Conservation (phyloP, 2,113 vertebrate genomes). For the Alosa alosa region DNA sequence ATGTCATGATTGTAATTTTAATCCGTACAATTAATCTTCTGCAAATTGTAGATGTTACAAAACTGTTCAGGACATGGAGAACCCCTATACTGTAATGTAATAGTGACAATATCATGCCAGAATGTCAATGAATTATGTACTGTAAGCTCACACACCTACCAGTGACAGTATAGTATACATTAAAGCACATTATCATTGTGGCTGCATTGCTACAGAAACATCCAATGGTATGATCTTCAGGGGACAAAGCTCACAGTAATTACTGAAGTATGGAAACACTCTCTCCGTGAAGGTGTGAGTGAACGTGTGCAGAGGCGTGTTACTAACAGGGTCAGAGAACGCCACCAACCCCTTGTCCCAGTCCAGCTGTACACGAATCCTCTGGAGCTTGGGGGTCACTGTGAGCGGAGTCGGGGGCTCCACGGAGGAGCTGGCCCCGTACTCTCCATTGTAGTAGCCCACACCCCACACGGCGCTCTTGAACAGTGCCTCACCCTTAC, state of each 20-base stretch:
- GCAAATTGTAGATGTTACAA: no score
- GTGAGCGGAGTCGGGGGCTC: neutral
- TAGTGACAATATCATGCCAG: no score
- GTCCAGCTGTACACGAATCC: slow-evolving; percentile 27
- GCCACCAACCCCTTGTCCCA: slow-evolving; percentile 16
- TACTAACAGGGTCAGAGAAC: slow-evolving; percentile 23
- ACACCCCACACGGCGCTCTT: slow-evolving; percentile 15
- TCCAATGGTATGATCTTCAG: slow-evolving; percentile 21
- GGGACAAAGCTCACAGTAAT: neutral
- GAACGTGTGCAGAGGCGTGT: slow-evolving; percentile 24
- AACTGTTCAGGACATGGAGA: no score
- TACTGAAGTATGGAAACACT: slow-evolving; percentile 5
- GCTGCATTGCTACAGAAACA: slow-evolving; percentile 11
- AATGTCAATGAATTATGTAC: no score
- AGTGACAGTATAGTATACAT: no score
- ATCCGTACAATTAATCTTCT: no score
- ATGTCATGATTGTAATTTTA: no score
- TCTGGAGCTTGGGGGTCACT: neutral
- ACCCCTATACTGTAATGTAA: no score
- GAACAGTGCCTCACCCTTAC: neutral
- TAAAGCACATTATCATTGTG: neutral
- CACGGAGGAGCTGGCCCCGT: neutral
- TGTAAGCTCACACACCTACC: no score
- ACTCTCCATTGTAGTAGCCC: neutral
- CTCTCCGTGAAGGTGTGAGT: slow-evolving; percentile 19